Evolutionary conservation across 2,888 invertebrate species (phyloP), one percentile per base, ranked within the genome.

Genomic region (Hermaeophaga mercurialis): DNA sequence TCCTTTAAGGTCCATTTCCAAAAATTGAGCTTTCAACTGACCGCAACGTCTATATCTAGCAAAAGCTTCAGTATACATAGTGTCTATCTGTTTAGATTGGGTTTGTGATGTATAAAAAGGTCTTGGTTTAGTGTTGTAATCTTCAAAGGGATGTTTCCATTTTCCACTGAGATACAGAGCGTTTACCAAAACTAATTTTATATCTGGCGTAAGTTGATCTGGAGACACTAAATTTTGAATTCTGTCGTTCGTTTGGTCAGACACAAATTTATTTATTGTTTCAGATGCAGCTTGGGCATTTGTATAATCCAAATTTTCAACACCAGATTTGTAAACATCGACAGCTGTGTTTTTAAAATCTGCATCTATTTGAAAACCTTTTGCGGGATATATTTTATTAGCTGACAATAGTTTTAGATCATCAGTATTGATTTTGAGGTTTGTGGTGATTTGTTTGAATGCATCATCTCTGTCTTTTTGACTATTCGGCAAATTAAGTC

Each of bases 351-450:
- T 14, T 17, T 36, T 48, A 15, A 55, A 55, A 15, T 24, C 8
- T 11, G 18, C 9, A 2, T 2, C 5, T 1, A 55, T 43, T 11
- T 33, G 6, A 26, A 83, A 81, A 1, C 79, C 79, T 9, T 69
- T 17, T 64, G 82, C 81, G 0, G 87, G 76, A 70, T 85, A 92
- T 2, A 91, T 78, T 63, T 85, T 86, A 52, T 74, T 72, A 3
- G 73, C 72, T 4, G 67, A 54, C 8, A 60, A 65, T 2, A 74
- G 56, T 18, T 57, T 65, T 47, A 66, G 58, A 11, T 43, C 38
- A 7, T 61, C 54, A 6, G 61, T 43, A 12, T 54, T 58, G 6
- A 39, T 41, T 9, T 64, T 59, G 5, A 69, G 48, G 4, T 44
- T 24, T 22, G 62, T 48, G 8, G 62, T 18, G 15, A 64, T n/a